A percentile compares a stretch with the other conserved stretches of the same genome.
Evolutionary conservation across 92 coral and sea anemone genomes (phyloP).

Genomic region (Montipora capitata): DNA sequence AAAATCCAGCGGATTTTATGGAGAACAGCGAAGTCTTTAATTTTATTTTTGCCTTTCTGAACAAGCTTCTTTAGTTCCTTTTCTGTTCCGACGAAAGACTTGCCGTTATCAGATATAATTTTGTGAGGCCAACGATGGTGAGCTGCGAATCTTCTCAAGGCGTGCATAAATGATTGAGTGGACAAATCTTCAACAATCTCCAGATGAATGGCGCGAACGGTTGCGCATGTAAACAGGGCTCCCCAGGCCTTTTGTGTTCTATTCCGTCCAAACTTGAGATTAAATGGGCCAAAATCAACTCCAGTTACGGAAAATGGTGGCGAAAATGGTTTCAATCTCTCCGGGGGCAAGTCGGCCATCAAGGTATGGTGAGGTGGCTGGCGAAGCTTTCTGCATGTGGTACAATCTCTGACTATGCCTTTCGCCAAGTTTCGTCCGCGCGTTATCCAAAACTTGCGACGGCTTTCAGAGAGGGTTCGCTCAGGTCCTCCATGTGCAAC

Average conservation of each 20-base stretch:
- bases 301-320: constrained; percentile 71
- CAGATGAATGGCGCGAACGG: constrained; percentile 51
- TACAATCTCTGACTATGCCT: constrained; percentile 22
- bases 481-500: constrained; percentile 63
- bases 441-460: constrained; percentile 52
- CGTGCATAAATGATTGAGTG: constrained; percentile 52
- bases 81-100: constrained; percentile 64
- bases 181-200: constrained; percentile 61
- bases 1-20: constrained; percentile 62
- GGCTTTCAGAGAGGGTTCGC: constrained; percentile 54
- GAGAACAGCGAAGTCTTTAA: constrained; percentile 41
- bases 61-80: constrained; percentile 37
- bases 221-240: constrained; percentile 64
- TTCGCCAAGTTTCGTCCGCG: constrained; percentile 56
- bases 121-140: constrained; percentile 66
- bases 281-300: constrained; percentile 67
- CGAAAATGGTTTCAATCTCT: constrained; percentile 44
- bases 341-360: constrained; percentile 74
- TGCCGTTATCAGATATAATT: constrained; percentile 62
- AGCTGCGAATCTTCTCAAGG: constrained; percentile 52
- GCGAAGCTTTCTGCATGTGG: constrained; percentile 55
- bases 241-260: constrained; percentile 23
- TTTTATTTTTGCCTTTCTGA: constrained; percentile 12
- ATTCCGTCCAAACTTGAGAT: constrained; percentile 39
- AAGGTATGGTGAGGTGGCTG: constrained; percentile 64